Conservation (phyloP, 2,888 invertebrate genomes). For the Hartigia nigra region DNA sequence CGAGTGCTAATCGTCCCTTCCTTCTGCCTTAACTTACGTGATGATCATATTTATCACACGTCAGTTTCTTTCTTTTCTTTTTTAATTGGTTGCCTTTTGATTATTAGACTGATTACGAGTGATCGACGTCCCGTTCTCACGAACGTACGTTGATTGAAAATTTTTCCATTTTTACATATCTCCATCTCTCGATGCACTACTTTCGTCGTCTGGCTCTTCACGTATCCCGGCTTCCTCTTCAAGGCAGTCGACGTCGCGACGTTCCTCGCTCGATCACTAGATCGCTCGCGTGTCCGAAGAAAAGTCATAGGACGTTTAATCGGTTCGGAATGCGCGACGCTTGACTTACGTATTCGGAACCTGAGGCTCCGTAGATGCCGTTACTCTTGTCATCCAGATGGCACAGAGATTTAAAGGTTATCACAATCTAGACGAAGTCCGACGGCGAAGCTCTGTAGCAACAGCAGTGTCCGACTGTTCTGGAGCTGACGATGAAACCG, state of each 20-base stretch:
- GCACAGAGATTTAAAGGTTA: conserved; percentile 39
- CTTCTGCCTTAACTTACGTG: conserved; percentile 11
- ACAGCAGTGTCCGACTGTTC: neutral
- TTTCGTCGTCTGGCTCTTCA: neutral
- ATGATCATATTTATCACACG: conserved; percentile 26
- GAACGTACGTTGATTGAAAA: neutral
- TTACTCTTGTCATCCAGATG: conserved; percentile 30
- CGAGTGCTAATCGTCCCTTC: neutral
- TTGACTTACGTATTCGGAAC: neutral
- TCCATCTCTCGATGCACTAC: neutral
- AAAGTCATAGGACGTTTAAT: neutral
- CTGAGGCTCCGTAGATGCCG: neutral
- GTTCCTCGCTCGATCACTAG: neutral
- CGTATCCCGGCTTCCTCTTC: neutral
- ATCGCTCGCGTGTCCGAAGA: neutral
- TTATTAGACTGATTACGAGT: conserved; percentile 17
- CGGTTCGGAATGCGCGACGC: neutral
- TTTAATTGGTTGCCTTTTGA: conserved; percentile 32
- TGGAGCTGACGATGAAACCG: neutral
- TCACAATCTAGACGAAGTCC: conserved; percentile 44
- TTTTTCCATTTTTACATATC: neutral
- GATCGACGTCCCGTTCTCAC: neutral
- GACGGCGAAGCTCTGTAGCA: neutral
- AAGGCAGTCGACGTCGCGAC: neutral
- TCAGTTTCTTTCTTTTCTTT: conserved; percentile 23